Base-by-base conservation (phyloP, 2,797 vertebrate genomes). In the Lindbergichthys nudifrons region DNA sequence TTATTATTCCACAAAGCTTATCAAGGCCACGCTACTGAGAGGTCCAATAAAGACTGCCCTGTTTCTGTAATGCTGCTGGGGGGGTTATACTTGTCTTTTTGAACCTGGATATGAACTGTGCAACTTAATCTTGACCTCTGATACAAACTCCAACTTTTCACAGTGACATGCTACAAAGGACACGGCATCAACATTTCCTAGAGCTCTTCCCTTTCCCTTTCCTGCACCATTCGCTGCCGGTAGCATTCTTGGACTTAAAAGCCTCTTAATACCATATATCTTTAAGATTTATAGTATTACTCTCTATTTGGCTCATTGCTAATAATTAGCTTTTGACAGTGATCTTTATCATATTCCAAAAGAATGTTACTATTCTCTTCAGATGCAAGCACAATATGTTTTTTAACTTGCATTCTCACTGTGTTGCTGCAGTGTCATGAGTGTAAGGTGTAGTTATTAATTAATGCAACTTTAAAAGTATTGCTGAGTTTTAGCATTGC, bases 1-100 rank as follows among this genome's bases (percentile, higher is more conserved):
- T 92, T 92, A 87, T 90, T 92, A 92, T 91, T 91, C 88, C 79
- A 77, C 79, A 78, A 84, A 88, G 88, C 72, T 73, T 74, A 87
- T 90, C 88, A 81, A 87, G 86, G 79, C 87, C 77, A 75, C 21
- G 73, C 75, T 54, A 72, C 75, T 62, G 75, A 84, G 82, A 82
- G 67, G 61, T 74, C 88, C 70, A 86, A 80, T 68, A 79, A 79
- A 83, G 62, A 59, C 60, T 8, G 23, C 51, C 63, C 65, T 75
- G 26, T 69, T 83, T 81, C 79, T 77, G 75, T 75, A 82, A 59
- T 30, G 39, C 68, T 39, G 65, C 65, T 48, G 53, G 43, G 62
- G 69, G 65, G 66, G 73, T 80, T 61, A 65, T 54, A 78, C 53
- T 65, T 52, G 69, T 72, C 41, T 72, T 65, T 72, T 30, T 71